These are phyloP conservation scores for Spatula clypeata DNA, from an alignment of 2,797 vertebrate species.

Conservation along the genomic window DNA sequence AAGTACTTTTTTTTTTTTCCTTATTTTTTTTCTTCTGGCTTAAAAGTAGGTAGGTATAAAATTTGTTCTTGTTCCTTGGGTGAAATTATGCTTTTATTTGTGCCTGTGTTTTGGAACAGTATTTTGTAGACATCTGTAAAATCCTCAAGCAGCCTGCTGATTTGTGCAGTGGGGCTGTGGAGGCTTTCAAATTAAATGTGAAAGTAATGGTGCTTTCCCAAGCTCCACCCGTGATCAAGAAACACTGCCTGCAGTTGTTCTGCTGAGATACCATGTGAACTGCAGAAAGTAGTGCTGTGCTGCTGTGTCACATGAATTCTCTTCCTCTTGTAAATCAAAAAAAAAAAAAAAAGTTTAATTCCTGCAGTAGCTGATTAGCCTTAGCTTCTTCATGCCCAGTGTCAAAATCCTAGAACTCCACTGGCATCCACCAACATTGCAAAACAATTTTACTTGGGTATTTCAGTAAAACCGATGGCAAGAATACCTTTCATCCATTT, in stretches of 20 bases:
- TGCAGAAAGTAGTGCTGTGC: constrained; percentile 23
- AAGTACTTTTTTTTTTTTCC: fast-evolving
- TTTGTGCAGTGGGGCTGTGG: not conserved
- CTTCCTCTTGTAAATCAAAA: constrained; percentile 62
- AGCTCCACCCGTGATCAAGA: constrained; percentile 51
- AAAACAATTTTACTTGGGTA: not conserved
- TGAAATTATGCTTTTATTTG: not conserved
- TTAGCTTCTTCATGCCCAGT: not conserved
- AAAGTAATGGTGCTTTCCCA: constrained; percentile 63
- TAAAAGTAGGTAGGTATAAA: not conserved
- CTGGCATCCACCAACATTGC: not conserved
- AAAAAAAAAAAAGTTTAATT: not conserved
- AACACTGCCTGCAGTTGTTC: constrained; percentile 39
- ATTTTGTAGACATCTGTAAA: not conserved
- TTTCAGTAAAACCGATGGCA: not conserved
- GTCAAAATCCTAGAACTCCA: not conserved
- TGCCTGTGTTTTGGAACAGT: not conserved
- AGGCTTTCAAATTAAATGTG: not conserved
- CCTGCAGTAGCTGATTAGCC: not conserved
- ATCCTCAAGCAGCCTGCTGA: not conserved
- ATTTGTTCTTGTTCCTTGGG: not conserved
- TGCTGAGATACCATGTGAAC: constrained; percentile 54
- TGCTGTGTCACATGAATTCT: constrained; percentile 54
- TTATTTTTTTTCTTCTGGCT: not conserved
- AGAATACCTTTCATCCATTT: not conserved